phyloP scores from a whole-genome alignment of 2,888 invertebrate species.

The Trilocha varians region DNA sequence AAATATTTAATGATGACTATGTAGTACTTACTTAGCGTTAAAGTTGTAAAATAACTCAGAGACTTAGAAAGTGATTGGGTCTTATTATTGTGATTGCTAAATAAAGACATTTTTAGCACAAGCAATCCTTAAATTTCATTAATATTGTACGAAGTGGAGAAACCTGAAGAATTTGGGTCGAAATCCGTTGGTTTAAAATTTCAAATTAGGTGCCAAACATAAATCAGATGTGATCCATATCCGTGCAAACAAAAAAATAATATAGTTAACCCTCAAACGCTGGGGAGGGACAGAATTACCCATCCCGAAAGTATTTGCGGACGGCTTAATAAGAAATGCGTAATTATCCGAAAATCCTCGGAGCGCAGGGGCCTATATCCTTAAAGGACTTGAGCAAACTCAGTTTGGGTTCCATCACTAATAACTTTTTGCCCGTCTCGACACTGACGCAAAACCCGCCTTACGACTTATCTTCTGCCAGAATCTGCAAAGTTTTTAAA shows the following conservation, averaged over 20 bases:
- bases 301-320: conserved; percentile 42
- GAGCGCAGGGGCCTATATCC: conserved; percentile 29
- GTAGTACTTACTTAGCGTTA: too few species aligned
- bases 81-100: too few species aligned
- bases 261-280: conserved; percentile 21
- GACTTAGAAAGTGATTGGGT: too few species aligned
- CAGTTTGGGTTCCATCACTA: conserved; percentile 31
- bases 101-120: too few species aligned
- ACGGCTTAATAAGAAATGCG: conserved; percentile 51
- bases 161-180: too few species aligned
- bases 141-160: too few species aligned
- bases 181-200: background rate
- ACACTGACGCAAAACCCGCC: conserved; percentile 14
- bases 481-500: conserved; percentile 8
- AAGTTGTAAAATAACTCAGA: too few species aligned
- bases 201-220: background rate
- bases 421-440: conserved; percentile 38
- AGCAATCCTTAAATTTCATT: too few species aligned
- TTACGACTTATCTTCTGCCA: conserved; percentile 15
- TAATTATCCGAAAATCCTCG: conserved; percentile 51
- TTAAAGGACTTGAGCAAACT: conserved; percentile 48
- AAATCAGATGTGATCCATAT: background rate
- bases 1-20: too few species aligned
- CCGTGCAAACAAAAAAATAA: conserved; percentile 10
- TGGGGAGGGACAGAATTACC: conserved; percentile 28